Percentiles rank a stretch among this genome's conserved stretches.
phyloP scores from a whole-genome alignment of 2,113 vertebrate species.

The Cavia porcellus region DNA sequence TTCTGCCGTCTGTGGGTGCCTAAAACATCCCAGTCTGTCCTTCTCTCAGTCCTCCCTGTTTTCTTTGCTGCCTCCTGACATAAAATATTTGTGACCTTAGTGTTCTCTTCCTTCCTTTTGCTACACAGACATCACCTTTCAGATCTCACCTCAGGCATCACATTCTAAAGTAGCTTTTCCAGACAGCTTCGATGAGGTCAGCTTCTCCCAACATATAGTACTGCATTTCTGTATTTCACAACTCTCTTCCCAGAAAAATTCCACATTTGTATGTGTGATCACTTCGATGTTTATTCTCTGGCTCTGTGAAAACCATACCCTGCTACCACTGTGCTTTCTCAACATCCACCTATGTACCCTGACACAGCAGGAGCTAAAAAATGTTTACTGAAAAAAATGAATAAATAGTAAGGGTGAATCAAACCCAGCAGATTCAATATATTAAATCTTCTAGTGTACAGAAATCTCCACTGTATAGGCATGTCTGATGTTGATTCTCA shows the following conservation, averaged over 20 bases:
- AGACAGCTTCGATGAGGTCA: not conserved
- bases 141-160: not conserved
- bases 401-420: not conserved
- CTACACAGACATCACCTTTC: not conserved
- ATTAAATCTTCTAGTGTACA: not conserved
- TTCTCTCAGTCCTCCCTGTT: not conserved
- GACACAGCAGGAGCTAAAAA: not conserved
- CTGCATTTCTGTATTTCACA: not conserved
- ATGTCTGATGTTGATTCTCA: not conserved
- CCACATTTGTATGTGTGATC: not conserved
- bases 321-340: not conserved
- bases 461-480: not conserved
- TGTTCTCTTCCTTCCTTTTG: not conserved
- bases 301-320: not conserved
- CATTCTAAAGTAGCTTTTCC: not conserved
- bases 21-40: no score
- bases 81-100: not conserved
- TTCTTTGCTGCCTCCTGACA: not conserved
- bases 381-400: not conserved
- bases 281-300: not conserved
- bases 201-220: not conserved
- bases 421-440: not conserved
- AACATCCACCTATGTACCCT: not conserved
- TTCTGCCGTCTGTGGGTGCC: accelerated
- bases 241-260: not conserved